Percentiles rank a stretch among this genome's conserved stretches.
Conservation (phyloP, 2,113 vertebrate species). For the Meles meles region DNA sequence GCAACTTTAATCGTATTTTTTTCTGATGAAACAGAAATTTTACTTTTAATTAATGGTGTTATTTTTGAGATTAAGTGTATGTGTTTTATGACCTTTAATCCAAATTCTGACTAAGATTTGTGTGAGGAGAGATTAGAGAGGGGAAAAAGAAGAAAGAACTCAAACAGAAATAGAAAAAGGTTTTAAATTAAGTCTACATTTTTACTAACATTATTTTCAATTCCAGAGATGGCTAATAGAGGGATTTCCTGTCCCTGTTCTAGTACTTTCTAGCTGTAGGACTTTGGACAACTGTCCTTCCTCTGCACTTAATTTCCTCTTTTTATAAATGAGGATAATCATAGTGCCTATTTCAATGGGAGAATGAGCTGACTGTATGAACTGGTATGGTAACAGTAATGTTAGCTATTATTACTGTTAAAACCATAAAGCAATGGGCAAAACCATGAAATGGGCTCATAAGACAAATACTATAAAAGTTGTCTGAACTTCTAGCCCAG, state of each 20-base stretch:
- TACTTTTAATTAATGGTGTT: not conserved
- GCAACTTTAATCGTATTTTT: not conserved
- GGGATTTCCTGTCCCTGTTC: not conserved
- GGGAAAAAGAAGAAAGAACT: not conserved
- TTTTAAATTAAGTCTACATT: not conserved
- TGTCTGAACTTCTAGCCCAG: not conserved
- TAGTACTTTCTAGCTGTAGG: not conserved
- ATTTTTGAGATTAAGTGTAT: conserved; percentile 2
- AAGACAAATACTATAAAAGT: not conserved
- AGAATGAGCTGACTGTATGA: not conserved
- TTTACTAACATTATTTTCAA: not conserved
- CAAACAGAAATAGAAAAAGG: not conserved
- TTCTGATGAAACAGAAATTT: conserved; percentile 8
- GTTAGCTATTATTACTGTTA: not conserved
- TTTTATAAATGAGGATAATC: not conserved
- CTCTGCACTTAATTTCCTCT: not conserved
- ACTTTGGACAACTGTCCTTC: not conserved
- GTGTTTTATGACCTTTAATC: conserved; percentile 30
- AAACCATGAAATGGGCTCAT: not conserved
- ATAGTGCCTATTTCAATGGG: not conserved
- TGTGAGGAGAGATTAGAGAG: not conserved
- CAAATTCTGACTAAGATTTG: conserved; percentile 17
- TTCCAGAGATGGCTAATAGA: not conserved
- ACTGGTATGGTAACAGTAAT: not conserved
- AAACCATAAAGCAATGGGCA: not conserved